Evolutionary conservation across 2,797 vertebrate species (phyloP).

Genomic region (Buceros bicornis): DNA sequence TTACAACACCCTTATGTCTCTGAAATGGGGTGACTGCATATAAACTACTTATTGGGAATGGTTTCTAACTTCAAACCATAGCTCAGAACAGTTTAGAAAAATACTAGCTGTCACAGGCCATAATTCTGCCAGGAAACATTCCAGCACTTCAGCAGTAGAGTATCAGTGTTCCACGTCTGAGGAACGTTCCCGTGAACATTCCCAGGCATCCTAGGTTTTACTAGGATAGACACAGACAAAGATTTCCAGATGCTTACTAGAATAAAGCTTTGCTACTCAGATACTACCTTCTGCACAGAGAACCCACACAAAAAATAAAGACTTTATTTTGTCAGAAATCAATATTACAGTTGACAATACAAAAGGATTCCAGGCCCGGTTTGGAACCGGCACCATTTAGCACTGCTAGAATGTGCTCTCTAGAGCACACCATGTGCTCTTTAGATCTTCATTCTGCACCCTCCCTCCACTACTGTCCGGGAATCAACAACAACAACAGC

Average conservation of each 20-base stretch:
- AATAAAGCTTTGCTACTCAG: not conserved
- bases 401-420: not conserved
- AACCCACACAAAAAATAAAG: not conserved
- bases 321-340: not conserved
- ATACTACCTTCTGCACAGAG: not conserved
- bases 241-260: constrained; percentile 59
- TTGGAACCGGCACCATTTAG: not conserved
- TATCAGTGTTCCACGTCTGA: constrained; percentile 30
- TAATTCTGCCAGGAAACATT: constrained; percentile 56
- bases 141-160: constrained; percentile 35
- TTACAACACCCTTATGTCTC: not conserved
- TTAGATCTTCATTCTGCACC: not conserved
- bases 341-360: not conserved
- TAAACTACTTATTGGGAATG: not conserved
- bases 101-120: not conserved
- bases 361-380: not conserved
- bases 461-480: not conserved
- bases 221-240: constrained; percentile 11
- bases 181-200: constrained; percentile 66
- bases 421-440: accelerated
- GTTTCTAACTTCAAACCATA: not conserved
- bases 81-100: constrained; percentile 48
- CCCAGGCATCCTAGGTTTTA: constrained; percentile 66
- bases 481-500: not conserved
- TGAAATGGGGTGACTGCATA: not conserved